Conservation (phyloP, 2,113 vertebrate species). For the Nerophis lumbriciformis region DNA sequence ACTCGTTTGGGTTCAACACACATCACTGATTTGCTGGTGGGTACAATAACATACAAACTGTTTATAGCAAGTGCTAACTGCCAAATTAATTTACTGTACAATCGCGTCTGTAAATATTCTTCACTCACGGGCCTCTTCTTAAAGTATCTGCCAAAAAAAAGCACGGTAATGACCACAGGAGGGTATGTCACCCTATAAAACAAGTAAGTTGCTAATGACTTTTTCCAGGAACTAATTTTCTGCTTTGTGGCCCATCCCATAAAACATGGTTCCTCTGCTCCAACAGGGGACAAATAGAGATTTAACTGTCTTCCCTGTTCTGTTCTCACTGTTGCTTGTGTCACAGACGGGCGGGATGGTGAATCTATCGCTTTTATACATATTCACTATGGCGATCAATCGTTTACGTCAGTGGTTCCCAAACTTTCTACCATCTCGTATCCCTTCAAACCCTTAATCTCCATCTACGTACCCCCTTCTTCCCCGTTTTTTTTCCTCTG, state of each 20-base stretch:
- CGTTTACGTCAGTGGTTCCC: constrained; percentile 12
- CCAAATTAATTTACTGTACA: constrained; percentile 21
- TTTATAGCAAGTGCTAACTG: constrained; percentile 22
- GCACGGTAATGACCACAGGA: constrained; percentile 59
- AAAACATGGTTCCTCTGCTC: constrained; percentile 69
- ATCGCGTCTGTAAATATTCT: constrained; percentile 32
- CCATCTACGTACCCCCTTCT: too few relatives aligned
- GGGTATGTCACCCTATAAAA: constrained; percentile 64
- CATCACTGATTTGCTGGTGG: not conserved
- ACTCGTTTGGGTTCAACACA: too few relatives aligned
- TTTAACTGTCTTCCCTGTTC: constrained; percentile 76
- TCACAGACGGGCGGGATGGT: constrained; percentile 41
- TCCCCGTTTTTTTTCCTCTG: too few relatives aligned
- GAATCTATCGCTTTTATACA: constrained; percentile 28
- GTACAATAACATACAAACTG: constrained; percentile 1
- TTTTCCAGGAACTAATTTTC: constrained; percentile 75
- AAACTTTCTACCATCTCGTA: too few relatives aligned
- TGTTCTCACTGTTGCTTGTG: constrained; percentile 54
- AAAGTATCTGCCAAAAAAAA: constrained; percentile 54
- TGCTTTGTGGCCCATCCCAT: constrained; percentile 61
- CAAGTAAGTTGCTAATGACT: constrained; percentile 71
- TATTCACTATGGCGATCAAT: not conserved
- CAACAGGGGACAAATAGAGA: constrained; percentile 68
- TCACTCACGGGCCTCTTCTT: constrained; percentile 24
- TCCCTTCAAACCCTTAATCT: too few relatives aligned